Conservation (phyloP, 2,888 invertebrate species). For the Hemithea aestivaria region DNA sequence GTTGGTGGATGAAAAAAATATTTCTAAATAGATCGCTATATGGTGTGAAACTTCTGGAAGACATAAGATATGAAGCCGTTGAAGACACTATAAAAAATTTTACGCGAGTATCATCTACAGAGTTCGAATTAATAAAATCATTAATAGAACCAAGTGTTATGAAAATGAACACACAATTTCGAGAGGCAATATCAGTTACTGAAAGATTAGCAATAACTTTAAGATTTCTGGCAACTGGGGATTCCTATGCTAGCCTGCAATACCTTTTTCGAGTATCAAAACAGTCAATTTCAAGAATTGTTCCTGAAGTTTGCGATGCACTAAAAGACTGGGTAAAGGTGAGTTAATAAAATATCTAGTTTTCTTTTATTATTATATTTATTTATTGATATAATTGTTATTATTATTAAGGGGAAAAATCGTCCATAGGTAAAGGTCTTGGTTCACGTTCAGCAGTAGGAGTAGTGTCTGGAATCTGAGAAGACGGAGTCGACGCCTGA, state of each 20-base stretch:
- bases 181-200: slow-evolving; percentile 12
- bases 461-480: slow-evolving; percentile 6
- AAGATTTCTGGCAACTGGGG: slow-evolving; percentile 28
- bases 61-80: slow-evolving; percentile 16
- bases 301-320: slow-evolving; percentile 24
- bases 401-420: slow-evolving; percentile 6
- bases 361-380: slow-evolving; percentile 22
- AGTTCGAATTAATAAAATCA: slow-evolving; percentile 11
- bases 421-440: slow-evolving; percentile 1
- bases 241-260: slow-evolving; percentile 26
- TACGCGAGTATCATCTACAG: slow-evolving; percentile 10
- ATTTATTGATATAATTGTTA: slow-evolving; percentile 12
- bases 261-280: slow-evolving; percentile 24
- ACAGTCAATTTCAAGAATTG: slow-evolving; percentile 24
- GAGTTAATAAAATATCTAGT: slow-evolving; percentile 7
- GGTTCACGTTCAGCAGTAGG: slow-evolving; percentile 8
- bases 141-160: slow-evolving; percentile 11
- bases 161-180: slow-evolving; percentile 10
- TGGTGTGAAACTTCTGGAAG: slow-evolving; percentile 14
- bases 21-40: slow-evolving; percentile 23
- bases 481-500: slow-evolving; percentile 6
- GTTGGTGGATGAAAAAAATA: slow-evolving; percentile 19
- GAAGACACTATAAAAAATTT: slow-evolving; percentile 34
- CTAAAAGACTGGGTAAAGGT: slow-evolving; percentile 2
- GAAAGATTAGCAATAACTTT: slow-evolving; percentile 26